These are phyloP conservation scores for Gambusia holbrooki DNA, from an alignment of 2,113 vertebrate genomes.

Conservation along the genomic window DNA sequence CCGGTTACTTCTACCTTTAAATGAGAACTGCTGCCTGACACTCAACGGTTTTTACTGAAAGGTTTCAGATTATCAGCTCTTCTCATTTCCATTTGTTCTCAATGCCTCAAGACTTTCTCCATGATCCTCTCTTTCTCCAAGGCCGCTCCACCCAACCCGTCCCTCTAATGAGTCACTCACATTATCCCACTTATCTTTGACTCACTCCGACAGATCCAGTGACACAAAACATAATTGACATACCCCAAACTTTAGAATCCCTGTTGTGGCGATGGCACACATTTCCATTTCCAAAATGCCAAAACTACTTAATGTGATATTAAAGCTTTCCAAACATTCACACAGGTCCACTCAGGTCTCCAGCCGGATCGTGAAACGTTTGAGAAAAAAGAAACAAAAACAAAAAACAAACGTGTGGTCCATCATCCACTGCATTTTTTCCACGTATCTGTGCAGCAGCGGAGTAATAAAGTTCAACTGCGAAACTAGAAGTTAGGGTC, in stretches of 20 bases:
- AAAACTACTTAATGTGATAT: background rate
- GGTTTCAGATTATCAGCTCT: background rate
- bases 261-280: background rate
- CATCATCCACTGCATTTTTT: background rate
- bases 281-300: constrained; percentile 15
- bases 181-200: constrained; percentile 26
- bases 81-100: background rate
- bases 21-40: no score
- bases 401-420: background rate
- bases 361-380: no score
- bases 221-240: background rate
- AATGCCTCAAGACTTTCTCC: background rate
- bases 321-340: background rate
- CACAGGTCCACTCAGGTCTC: no score
- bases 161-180: constrained; percentile 32
- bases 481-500: constrained; percentile 47
- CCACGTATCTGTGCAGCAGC: constrained; percentile 13
- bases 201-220: constrained; percentile 2
- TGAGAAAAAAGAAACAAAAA: no score
- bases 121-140: background rate
- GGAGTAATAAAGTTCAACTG: constrained; percentile 53
- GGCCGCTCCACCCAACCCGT: constrained; percentile 1
- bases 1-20: no score
- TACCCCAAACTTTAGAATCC: background rate
- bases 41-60: no score